Conservation (phyloP, 2,113 vertebrate species). For the Machaerirhynchus nigripectus region DNA sequence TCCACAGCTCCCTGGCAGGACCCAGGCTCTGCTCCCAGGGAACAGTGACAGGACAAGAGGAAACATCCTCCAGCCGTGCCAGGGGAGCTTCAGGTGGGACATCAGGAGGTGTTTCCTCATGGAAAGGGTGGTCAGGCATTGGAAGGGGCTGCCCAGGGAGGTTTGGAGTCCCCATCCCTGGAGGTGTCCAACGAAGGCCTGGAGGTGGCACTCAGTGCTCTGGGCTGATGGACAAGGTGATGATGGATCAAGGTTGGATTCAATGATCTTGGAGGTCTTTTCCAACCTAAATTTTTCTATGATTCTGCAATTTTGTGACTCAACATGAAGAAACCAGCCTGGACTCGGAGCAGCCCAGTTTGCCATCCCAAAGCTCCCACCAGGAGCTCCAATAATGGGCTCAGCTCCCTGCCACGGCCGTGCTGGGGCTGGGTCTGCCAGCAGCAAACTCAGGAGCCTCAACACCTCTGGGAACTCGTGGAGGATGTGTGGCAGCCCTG, state of each 20-base stretch:
- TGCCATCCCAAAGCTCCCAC: neutral
- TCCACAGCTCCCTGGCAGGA: neutral
- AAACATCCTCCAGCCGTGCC: neutral
- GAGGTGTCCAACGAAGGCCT: neutral
- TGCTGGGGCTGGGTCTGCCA: neutral
- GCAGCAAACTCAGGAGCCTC: neutral
- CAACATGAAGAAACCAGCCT: neutral
- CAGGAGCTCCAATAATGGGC: neutral
- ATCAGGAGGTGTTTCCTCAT: neutral
- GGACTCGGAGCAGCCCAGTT: neutral
- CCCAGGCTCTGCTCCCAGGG: neutral
- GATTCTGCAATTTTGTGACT: neutral
- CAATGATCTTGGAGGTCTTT: neutral
- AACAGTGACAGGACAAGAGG: neutral
- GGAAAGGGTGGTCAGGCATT: neutral
- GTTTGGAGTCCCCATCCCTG: neutral
- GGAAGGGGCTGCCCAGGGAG: neutral
- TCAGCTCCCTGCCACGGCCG: neutral
- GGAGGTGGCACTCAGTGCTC: neutral
- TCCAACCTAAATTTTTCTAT: neutral
- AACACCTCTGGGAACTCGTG: fast-evolving
- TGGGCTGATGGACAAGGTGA: neutral
- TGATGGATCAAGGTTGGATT: neutral
- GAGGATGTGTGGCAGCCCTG: neutral
- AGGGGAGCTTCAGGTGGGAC: neutral